Evolutionary conservation across 2,113 vertebrate genomes (phyloP), one percentile per base, ranked within the genome.

Genomic region (Dicentrarchus labrax): DNA sequence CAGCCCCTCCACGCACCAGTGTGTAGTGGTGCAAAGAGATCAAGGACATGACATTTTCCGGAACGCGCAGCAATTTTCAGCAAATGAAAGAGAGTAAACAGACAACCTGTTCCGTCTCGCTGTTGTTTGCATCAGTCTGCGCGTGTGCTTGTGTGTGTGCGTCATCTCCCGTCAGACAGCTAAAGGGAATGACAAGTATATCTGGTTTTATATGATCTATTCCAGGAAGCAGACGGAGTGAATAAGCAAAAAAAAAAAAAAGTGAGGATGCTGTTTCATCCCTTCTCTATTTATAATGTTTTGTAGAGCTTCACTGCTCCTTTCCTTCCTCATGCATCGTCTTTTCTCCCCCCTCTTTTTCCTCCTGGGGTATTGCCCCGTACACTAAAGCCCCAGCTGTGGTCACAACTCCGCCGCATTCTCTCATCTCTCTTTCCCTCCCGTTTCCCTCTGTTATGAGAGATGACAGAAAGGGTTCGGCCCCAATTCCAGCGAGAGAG

Each of bases 21-120:
- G 84, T 86, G 77, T 82, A 36, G 82, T 74, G 73, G 79, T 60
- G 83, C 78, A 86, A 91, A 82, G 85, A 91, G 87, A 95, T 94
- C 92, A 93, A 95, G 92, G 91, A 91, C 85, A 1, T 91, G 93
- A 93, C 94, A 94, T 94, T 95, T 94, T 91, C 64, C 16, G 5
- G 86, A 85, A 84, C 71, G 19, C 6, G 21, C 72, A 64, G 79
- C 90, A 88, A 92, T 90, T 93, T 94, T 73, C 79, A 4, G 86
- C 79, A 2, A 70, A 90, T 87, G 76, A 93, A 89, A 91, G 78
- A 62, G 56, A 72, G 76, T 83, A 84, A 91, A 89, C 80, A 84
- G 54, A 85, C 87, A 53, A 89, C 71, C 75, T 91, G 89, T 85
- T 84, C 89, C 75, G 5, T 79, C 73, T 50, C 5, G 78, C 19